Base-by-base conservation (phyloP, 2,113 vertebrate species). In the Mionectes macconnelli region DNA sequence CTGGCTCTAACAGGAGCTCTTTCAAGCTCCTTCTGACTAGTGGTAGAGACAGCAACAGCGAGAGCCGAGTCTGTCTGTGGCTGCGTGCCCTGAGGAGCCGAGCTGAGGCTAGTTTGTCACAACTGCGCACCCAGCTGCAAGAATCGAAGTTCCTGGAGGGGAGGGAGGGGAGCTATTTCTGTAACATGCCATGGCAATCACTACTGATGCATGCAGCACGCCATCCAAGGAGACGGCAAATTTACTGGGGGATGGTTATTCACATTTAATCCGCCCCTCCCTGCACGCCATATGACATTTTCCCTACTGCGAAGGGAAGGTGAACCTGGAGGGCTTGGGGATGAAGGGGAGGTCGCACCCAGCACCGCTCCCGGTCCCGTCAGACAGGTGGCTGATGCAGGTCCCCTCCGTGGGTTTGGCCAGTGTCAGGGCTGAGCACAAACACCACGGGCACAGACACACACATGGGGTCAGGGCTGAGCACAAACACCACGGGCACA, bases 161-260 rank as follows among this genome's bases (percentile, higher is more conserved):
- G 45, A 78, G 31, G 91, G 72, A 94, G 59, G n/a, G 33, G 18
- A 93, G 42, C 68, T 96, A 69, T 94, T 92, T 86, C 89, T 94
- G 64, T 77, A 62, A 31, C 59, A 53, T 53, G 76, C 77, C 83
- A 81, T 2, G 20, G 76, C 63, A 91, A 77, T 90, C 44, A 22
- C 72, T n/a, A 9, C 59, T 69, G 76, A 74, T 57, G 50, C 80
- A 45, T 30, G 16, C 80, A 77, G 80, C 45, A 33, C 52, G 2
- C 59, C 25, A 63, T 14, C 70, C 75, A n/a, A 55, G 40, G 72
- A 89, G 59, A 69, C 49, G n/a, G 62, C 39, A 49, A 25, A 40
- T 78, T 40, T 59, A n/a, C 69, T 8, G n/a, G 30, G 15, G 56
- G 17, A 39, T 23, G 15, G 28, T 77, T 77, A 49, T 10, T 80